phyloP scores from a whole-genome alignment of 2,888 invertebrate genomes.

The Harpagoxenus sublaevis region DNA sequence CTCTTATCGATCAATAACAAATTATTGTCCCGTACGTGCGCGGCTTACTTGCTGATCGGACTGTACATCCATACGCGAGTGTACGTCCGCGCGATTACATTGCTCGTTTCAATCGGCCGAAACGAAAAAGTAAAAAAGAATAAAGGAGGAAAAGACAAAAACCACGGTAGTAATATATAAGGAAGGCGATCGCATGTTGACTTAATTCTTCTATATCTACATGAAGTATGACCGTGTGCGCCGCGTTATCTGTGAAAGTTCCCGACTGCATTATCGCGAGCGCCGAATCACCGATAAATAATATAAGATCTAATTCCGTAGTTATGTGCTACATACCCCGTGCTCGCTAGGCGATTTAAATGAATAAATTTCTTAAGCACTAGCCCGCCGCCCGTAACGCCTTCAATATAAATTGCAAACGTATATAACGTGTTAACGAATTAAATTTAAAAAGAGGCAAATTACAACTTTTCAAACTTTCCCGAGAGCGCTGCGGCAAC shows the following conservation, averaged over 20 bases:
- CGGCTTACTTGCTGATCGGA: conserved; percentile 48
- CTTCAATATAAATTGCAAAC: conserved; percentile 7
- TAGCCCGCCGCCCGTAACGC: neutral
- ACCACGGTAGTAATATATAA: conserved; percentile 42
- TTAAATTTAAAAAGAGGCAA: neutral
- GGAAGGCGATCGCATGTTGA: conserved; percentile 62
- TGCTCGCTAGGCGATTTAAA: conserved; percentile 21
- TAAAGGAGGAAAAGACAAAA: conserved; percentile 54
- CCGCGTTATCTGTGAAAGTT: conserved; percentile 59
- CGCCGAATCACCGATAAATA: conserved; percentile 59
- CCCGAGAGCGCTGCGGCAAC: neutral
- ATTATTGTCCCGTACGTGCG: neutral
- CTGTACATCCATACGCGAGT: conserved; percentile 55
- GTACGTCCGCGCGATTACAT: conserved; percentile 62
- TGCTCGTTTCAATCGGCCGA: conserved; percentile 64
- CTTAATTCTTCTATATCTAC: conserved; percentile 68
- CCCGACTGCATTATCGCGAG: conserved; percentile 65
- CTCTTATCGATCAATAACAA: conserved; percentile 46
- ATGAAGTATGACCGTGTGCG: conserved; percentile 59
- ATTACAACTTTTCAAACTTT: conserved; percentile 18
- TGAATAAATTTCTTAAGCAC: conserved; percentile 8
- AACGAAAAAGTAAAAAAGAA: conserved; percentile 54
- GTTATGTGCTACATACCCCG: neutral
- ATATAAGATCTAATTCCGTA: conserved; percentile 58
- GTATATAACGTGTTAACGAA: neutral